These are phyloP conservation scores for Crotalus helleri DNA, from an alignment of 2,113 vertebrate species.

Conservation along the genomic window DNA sequence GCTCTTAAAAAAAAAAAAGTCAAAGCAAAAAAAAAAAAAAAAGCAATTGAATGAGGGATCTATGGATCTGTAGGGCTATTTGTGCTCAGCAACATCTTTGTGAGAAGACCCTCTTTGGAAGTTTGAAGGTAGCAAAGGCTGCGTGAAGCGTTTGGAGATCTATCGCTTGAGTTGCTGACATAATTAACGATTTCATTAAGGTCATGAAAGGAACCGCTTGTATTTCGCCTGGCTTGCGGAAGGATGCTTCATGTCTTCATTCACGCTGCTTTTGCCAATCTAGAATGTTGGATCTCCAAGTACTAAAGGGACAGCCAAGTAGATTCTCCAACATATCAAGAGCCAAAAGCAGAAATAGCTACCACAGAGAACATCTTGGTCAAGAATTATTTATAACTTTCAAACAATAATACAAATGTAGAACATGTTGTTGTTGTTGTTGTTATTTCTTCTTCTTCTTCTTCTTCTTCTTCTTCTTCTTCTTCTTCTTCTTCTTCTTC, in stretches of 20 bases:
- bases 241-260: conserved; percentile 60
- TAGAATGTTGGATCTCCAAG: conserved; percentile 60
- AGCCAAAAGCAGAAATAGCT: conserved; percentile 53
- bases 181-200: conserved; percentile 72
- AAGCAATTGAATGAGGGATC: background rate
- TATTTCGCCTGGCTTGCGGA: conserved; percentile 58
- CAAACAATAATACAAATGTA: conserved; percentile 41
- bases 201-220: conserved; percentile 69
- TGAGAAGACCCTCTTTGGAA: conserved; percentile 40
- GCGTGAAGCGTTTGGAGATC: conserved; percentile 63
- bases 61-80: background rate
- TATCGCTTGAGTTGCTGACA: conserved; percentile 65
- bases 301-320: conserved; percentile 65
- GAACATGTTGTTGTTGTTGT: no score
- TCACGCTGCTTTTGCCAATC: conserved; percentile 58
- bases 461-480: no score
- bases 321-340: conserved; percentile 59
- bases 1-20: conserved; percentile 5
- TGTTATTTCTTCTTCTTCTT: background rate
- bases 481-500: no score
- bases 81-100: background rate
- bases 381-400: conserved; percentile 39
- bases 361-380: conserved; percentile 40
- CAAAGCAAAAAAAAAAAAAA: conserved; percentile 11
- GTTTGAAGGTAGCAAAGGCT: conserved; percentile 42